Percentiles rank a stretch among this genome's conserved stretches.
phyloP scores from a whole-genome alignment of 2,888 invertebrate genomes.

The Ferdinandea cuprea region DNA sequence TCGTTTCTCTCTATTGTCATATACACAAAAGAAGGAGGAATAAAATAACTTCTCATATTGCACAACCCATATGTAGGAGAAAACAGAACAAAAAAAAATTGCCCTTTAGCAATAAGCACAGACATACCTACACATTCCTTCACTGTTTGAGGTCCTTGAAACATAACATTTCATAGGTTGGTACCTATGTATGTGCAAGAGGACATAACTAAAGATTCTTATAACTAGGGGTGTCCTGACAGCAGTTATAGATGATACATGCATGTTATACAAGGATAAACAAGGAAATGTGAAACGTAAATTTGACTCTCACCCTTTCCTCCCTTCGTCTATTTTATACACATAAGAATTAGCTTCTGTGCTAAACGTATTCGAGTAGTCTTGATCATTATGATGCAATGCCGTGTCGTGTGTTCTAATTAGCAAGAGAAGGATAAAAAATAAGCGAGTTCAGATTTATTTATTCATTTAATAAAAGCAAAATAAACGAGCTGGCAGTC shows the following conservation, averaged over 20 bases:
- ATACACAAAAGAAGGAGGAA: constrained; percentile 27
- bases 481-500: constrained; percentile 26
- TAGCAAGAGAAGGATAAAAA: constrained; percentile 36
- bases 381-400: not conserved
- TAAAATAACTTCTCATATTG: constrained; percentile 43
- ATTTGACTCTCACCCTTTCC: constrained; percentile 54
- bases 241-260: constrained; percentile 65
- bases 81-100: too few relatives aligned
- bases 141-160: constrained; percentile 55
- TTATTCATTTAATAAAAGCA: constrained; percentile 62
- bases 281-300: constrained; percentile 70
- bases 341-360: constrained; percentile 67
- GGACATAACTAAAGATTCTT: constrained; percentile 69
- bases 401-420: constrained; percentile 62
- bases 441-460: constrained; percentile 57
- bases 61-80: constrained; percentile 10
- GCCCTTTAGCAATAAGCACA: constrained; percentile 41
- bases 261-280: constrained; percentile 68
- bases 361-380: not conserved
- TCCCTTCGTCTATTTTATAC: constrained; percentile 61
- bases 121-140: constrained; percentile 10
- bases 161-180: constrained; percentile 35
- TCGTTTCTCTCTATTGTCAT: constrained; percentile 35
- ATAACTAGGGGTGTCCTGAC: constrained; percentile 67
- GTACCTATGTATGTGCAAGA: constrained; percentile 40